Percentiles rank a stretch among this genome's conserved stretches.
Conservation (phyloP, 2,888 invertebrate species). For the Megastigmus dorsalis region DNA sequence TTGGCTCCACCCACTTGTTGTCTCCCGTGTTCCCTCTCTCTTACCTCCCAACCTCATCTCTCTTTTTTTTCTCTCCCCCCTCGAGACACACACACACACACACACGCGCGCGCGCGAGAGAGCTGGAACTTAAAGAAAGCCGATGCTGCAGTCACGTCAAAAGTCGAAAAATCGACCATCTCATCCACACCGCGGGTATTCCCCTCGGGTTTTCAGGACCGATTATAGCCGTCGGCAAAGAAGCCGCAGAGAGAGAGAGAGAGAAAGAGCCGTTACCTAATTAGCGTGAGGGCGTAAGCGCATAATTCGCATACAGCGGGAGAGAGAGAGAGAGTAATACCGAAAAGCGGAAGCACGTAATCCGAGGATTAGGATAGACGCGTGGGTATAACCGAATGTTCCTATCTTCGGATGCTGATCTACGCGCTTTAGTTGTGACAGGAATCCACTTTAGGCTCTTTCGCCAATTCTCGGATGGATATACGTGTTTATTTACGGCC, state of each 20-base stretch:
- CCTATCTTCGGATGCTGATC: not conserved
- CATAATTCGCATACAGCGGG: conserved; percentile 13
- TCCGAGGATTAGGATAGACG: conserved; percentile 26
- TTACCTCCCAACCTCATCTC: not conserved
- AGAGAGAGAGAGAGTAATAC: not conserved
- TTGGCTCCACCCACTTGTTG: conserved; percentile 47
- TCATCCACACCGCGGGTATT: conserved; percentile 5
- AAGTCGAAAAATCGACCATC: conserved; percentile 32
- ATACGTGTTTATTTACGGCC: no score
- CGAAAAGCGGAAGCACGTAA: conserved; percentile 29
- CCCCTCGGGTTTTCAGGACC: not conserved
- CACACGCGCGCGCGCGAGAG: no score
- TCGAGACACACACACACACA: no score
- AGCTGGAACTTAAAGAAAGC: not conserved
- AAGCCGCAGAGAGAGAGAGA: not conserved
- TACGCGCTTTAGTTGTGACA: not conserved
- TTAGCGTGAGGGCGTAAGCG: conserved; percentile 2
- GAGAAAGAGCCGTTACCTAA: not conserved
- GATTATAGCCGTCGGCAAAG: no score
- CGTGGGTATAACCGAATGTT: not conserved
- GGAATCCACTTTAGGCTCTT: not conserved
- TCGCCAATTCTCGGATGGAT: no score
- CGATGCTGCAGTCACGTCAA: conserved; percentile 10
- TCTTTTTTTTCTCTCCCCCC: no score
- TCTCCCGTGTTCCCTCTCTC: not conserved